A percentile compares a stretch with the other conserved stretches of the same genome.
Conservation (phyloP, 2,797 vertebrate genomes). For the Enteromius treurensis region DNA sequence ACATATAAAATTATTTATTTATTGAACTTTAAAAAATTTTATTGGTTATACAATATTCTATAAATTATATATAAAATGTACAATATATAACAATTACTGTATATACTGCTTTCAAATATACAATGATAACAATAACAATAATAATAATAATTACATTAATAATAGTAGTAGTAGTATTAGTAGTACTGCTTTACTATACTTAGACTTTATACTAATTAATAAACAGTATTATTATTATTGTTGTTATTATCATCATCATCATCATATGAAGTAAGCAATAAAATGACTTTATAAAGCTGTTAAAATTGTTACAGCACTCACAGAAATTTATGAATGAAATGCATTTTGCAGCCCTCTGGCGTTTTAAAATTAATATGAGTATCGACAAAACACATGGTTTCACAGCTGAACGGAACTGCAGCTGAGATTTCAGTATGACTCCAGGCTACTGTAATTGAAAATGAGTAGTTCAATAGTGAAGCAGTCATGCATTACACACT, state of each 20-base stretch:
- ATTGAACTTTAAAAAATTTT: too few relatives aligned
- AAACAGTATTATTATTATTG: neutral
- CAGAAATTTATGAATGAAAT: neutral
- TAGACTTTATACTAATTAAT: neutral
- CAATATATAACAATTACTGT: neutral
- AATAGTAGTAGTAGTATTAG: too few relatives aligned
- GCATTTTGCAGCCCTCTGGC: neutral
- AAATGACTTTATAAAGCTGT: neutral
- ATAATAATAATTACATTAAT: neutral
- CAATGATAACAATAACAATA: neutral
- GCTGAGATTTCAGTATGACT: slow-evolving; percentile 10
- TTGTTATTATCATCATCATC: neutral
- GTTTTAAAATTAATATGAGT: slow-evolving; percentile 2
- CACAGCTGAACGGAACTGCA: neutral
- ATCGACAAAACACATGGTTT: slow-evolving; percentile 8
- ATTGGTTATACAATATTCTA: too few relatives aligned
- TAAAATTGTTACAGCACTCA: neutral
- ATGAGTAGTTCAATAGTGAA: slow-evolving; percentile 18
- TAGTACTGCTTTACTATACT: neutral
- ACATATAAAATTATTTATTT: too few relatives aligned
- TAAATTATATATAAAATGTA: too few relatives aligned
- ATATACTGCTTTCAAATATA: neutral
- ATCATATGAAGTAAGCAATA: neutral
- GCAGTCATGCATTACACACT: slow-evolving; percentile 7
- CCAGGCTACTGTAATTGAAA: slow-evolving; percentile 19